Evolutionary conservation across 2,113 vertebrate species (phyloP).

Genomic region (Proteles cristata): DNA sequence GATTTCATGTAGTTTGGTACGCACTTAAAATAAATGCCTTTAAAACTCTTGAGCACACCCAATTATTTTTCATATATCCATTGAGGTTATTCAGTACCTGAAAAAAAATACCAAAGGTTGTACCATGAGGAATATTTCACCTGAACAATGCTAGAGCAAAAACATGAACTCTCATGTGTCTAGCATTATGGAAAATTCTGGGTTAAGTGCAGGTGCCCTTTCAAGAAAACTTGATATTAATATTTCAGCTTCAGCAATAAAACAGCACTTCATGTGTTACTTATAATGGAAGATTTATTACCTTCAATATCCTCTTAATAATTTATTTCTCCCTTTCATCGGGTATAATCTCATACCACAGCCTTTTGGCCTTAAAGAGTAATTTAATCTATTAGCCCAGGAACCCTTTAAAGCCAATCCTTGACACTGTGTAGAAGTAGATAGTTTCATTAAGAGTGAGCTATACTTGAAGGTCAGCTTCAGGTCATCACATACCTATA

Average conservation of each 20-base stretch:
- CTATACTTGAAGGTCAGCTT: not conserved
- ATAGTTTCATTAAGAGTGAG: not conserved
- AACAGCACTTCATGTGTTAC: slow-evolving; percentile 38
- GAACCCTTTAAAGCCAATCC: slow-evolving; percentile 46
- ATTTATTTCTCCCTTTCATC: slow-evolving; percentile 65
- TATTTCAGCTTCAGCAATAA: slow-evolving; percentile 47
- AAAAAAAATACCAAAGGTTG: not conserved
- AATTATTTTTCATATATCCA: not conserved
- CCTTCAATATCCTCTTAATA: slow-evolving; percentile 59
- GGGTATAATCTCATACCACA: slow-evolving; percentile 43
- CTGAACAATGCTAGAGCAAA: not conserved
- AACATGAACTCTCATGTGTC: not conserved
- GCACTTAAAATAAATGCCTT: not conserved
- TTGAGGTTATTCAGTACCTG: not conserved
- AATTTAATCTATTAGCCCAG: slow-evolving; percentile 68
- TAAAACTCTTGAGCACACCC: not conserved
- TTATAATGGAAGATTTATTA: slow-evolving; percentile 56
- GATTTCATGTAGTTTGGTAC: not conserved
- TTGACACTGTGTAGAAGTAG: not conserved
- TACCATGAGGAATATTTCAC: not conserved
- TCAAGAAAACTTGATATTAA: slow-evolving; percentile 46
- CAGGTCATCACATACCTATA: not conserved
- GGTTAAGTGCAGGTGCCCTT: not conserved
- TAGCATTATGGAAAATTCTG: not conserved
- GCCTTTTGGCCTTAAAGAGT: slow-evolving; percentile 50